Evolutionary conservation across 2,797 vertebrate genomes (phyloP).

Genomic region (Ispidina lecontei): DNA sequence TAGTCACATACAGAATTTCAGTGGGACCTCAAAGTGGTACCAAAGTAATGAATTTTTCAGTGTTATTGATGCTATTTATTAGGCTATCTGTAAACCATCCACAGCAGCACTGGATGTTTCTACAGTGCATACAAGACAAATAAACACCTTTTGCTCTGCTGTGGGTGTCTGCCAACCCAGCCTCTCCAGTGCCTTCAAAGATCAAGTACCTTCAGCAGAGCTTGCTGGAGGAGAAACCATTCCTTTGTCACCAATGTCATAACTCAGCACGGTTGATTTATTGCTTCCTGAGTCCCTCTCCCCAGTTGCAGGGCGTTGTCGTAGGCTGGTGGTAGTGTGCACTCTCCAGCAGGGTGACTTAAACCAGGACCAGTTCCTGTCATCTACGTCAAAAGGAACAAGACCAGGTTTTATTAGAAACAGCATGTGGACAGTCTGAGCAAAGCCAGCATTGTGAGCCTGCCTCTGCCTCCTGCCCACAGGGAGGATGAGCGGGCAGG

Average conservation of each 20-base stretch:
- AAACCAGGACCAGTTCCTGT: constrained; percentile 55
- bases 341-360: constrained; percentile 1
- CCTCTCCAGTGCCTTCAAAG: background rate
- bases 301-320: background rate
- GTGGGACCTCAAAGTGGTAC: background rate
- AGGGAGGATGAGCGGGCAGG: fast-evolving
- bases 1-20: background rate
- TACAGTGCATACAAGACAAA: background rate
- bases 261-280: constrained; percentile 54
- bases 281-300: constrained; percentile 60
- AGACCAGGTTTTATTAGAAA: constrained; percentile 49
- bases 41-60: background rate
- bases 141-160: background rate
- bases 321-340: background rate
- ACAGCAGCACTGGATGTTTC: background rate
- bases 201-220: constrained; percentile 21
- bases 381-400: background rate
- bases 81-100: background rate
- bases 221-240: constrained; percentile 26
- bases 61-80: background rate
- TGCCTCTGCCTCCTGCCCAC: fast-evolving
- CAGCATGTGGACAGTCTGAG: constrained; percentile 35
- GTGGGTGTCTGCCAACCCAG: background rate
- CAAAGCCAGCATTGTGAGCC: background rate
- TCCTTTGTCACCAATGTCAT: constrained; percentile 61